Percentiles rank a stretch among this genome's conserved stretches.
Evolutionary conservation across 2,888 invertebrate genomes (phyloP).

Genomic region (Rhagonycha fulva): DNA sequence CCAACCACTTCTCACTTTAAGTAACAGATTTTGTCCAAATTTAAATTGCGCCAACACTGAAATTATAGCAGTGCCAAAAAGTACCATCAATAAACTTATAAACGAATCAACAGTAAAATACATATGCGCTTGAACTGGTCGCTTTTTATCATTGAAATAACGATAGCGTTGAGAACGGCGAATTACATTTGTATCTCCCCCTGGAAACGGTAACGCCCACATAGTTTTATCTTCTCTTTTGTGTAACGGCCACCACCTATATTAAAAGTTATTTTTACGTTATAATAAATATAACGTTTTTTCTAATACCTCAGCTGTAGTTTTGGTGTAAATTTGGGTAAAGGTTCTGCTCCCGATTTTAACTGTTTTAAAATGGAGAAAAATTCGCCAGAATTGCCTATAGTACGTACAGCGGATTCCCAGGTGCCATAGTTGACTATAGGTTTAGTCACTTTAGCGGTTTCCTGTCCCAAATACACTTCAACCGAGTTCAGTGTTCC

Average conservation of each 20-base stretch:
- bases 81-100: constrained; percentile 55
- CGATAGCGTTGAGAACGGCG: constrained; percentile 78
- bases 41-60: constrained; percentile 62
- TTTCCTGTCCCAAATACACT: constrained; percentile 63
- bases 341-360: constrained; percentile 67
- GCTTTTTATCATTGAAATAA: constrained; percentile 66
- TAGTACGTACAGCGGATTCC: constrained; percentile 81
- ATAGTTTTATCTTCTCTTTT: background rate
- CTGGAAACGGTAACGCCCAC: constrained; percentile 69
- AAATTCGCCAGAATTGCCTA: constrained; percentile 69
- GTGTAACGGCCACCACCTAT: background rate
- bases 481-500: constrained; percentile 78
- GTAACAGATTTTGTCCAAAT: constrained; percentile 66
- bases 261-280: background rate
- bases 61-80: constrained; percentile 65
- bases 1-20: constrained; percentile 55
- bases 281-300: background rate
- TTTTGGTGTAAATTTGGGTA: constrained; percentile 58
- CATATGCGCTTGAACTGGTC: constrained; percentile 79
- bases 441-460: constrained; percentile 50
- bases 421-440: constrained; percentile 85
- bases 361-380: constrained; percentile 56
- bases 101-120: constrained; percentile 63
- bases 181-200: constrained; percentile 83
- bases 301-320: background rate